Evolutionary conservation across 2,888 invertebrate species (phyloP).

Genomic region (Sarcophaga rosellei): DNA sequence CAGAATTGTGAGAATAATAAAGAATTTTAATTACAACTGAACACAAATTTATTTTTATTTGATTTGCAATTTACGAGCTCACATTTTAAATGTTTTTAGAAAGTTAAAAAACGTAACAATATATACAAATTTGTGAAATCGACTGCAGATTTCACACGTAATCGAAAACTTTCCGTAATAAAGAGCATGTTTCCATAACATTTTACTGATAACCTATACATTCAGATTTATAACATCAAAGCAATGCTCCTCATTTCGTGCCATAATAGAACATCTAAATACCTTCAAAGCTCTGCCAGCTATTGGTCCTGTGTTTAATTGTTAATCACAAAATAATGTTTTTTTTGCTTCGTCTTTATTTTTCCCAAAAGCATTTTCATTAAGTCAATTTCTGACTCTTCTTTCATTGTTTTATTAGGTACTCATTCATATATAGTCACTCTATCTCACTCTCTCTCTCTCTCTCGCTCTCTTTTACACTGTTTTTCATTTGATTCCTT

Average conservation of each 20-base stretch:
- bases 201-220: too few species aligned
- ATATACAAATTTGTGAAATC: too few species aligned
- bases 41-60: too few species aligned
- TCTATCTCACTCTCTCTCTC: not conserved
- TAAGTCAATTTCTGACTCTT: conserved; percentile 6
- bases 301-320: conserved; percentile 12
- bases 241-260: not conserved
- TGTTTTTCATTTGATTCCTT: not conserved
- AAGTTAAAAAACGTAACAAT: too few species aligned
- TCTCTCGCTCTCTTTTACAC: not conserved
- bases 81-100: too few species aligned
- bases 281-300: not conserved
- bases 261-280: too few species aligned
- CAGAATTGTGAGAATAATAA: too few species aligned
- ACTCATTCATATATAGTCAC: not conserved
- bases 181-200: too few species aligned
- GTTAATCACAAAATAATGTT: conserved; percentile 20
- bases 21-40: too few species aligned
- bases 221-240: not conserved
- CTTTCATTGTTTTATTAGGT: conserved; percentile 23
- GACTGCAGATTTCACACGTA: too few species aligned
- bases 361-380: conserved; percentile 12
- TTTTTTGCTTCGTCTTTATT: not conserved
- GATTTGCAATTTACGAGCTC: too few species aligned
- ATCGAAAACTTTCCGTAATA: too few species aligned